A percentile compares a stretch with the other conserved stretches of the same genome.
Evolutionary conservation across 2,797 vertebrate genomes (phyloP).

Genomic region (Pterois miles): DNA sequence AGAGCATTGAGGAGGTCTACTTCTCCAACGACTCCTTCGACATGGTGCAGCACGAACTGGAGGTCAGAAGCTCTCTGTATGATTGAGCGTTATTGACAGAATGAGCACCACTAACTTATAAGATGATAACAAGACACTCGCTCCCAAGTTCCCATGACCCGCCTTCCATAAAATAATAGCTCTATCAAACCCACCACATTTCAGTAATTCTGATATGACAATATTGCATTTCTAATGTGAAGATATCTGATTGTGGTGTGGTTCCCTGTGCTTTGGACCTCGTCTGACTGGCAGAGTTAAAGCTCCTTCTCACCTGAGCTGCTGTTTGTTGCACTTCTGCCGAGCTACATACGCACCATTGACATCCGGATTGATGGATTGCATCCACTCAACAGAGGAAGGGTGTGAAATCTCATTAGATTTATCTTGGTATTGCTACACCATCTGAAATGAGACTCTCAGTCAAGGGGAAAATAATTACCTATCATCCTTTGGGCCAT

Average conservation of each 20-base stretch:
- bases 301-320: slow-evolving; percentile 64
- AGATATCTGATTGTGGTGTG: neutral
- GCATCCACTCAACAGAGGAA: slow-evolving; percentile 70
- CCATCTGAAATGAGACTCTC: slow-evolving; percentile 78
- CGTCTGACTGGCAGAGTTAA: slow-evolving; percentile 65
- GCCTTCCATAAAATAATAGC: slow-evolving; percentile 5
- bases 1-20: slow-evolving; percentile 96
- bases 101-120: slow-evolving; percentile 30
- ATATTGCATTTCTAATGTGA: slow-evolving; percentile 41
- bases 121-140: slow-evolving; percentile 31
- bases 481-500: slow-evolving; percentile 72
- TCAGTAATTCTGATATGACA: slow-evolving; percentile 39
- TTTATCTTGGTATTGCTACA: slow-evolving; percentile 77
- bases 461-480: slow-evolving; percentile 82
- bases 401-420: slow-evolving; percentile 85
- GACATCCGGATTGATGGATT: slow-evolving; percentile 79
- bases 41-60: slow-evolving; percentile 95
- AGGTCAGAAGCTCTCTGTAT: slow-evolving; percentile 81
- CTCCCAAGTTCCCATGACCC: slow-evolving; percentile 6
- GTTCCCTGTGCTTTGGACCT: slow-evolving; percentile 31
- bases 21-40: slow-evolving; percentile 96
- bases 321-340: slow-evolving; percentile 47
- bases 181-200: slow-evolving; percentile 32
- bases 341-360: slow-evolving; percentile 37
- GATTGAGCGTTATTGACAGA: slow-evolving; percentile 10